These are phyloP conservation scores for Bovichtus variegatus DNA, from an alignment of 2,797 vertebrate genomes.

Conservation along the genomic window DNA sequence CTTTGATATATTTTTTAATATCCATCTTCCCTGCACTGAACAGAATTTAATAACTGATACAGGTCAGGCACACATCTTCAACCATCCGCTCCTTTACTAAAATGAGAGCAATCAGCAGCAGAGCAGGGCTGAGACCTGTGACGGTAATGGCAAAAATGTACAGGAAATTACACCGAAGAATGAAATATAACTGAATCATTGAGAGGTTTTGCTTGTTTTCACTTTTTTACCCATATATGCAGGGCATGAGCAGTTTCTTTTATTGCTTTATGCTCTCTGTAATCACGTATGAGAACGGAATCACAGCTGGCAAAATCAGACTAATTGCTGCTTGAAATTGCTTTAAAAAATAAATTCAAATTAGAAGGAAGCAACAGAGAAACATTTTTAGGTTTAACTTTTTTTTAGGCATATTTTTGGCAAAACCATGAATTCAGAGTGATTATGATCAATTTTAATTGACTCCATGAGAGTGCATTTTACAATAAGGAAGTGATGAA, in stretches of 20 bases:
- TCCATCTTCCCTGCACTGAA: constrained; percentile 36
- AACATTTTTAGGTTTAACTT: neutral
- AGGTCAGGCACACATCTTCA: constrained; percentile 37
- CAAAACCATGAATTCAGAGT: neutral
- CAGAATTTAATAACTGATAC: constrained; percentile 54
- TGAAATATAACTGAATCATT: neutral
- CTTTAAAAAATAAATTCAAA: constrained; percentile 33
- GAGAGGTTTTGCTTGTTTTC: neutral
- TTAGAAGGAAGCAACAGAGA: constrained; percentile 15
- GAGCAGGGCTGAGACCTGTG: constrained; percentile 15
- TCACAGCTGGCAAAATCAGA: constrained; percentile 22
- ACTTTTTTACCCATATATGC: constrained; percentile 11
- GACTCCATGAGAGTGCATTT: too few relatives aligned
- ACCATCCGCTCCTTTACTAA: constrained; percentile 25
- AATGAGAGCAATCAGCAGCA: constrained; percentile 42
- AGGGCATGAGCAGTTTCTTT: constrained; percentile 20
- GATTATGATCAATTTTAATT: too few relatives aligned
- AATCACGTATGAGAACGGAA: constrained; percentile 31
- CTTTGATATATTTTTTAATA: constrained; percentile 49
- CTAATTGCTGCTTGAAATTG: constrained; percentile 15
- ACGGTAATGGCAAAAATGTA: neutral
- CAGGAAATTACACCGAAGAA: constrained; percentile 29
- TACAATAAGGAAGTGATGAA: too few relatives aligned
- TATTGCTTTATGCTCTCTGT: constrained; percentile 30
- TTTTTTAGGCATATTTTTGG: neutral